A percentile compares a stretch with the other conserved stretches of the same genome.
Evolutionary conservation across 2,888 invertebrate species (phyloP).

Genomic region (Stomorhina lunata): DNA sequence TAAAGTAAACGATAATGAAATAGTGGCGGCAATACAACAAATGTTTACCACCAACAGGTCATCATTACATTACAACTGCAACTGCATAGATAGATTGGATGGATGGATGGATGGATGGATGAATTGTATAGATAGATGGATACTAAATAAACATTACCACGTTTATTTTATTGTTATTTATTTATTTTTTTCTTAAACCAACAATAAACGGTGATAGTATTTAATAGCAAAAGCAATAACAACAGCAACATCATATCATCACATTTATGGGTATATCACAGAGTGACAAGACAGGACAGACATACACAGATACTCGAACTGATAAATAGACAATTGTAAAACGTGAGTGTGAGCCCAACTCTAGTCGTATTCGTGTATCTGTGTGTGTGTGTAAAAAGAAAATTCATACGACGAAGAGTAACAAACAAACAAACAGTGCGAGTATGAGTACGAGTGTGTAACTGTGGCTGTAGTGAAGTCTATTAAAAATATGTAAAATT

Average conservation of each 20-base stretch:
- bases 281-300: background rate
- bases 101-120: no score
- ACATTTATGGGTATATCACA: background rate
- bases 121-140: no score
- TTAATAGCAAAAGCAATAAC: slow-evolving; percentile 2
- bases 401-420: no score
- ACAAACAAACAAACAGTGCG: background rate
- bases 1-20: background rate
- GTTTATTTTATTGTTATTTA: slow-evolving; percentile 1
- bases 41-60: slow-evolving; percentile 60
- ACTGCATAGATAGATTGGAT: no score
- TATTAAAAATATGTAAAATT: slow-evolving; percentile 39
- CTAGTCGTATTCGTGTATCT: no score
- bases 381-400: background rate
- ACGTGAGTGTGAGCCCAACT: no score
- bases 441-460: no score
- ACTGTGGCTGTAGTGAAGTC: slow-evolving; percentile 19
- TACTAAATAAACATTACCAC: slow-evolving; percentile 27
- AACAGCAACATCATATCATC: background rate
- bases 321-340: slow-evolving; percentile 36
- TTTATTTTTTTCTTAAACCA: slow-evolving; percentile 13
- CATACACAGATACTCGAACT: slow-evolving; percentile 7
- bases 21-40: slow-evolving; percentile 53
- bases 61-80: no score
- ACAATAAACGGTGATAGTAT: slow-evolving; percentile 38